Percentiles rank a stretch among this genome's conserved stretches.
Conservation (phyloP, 2,797 vertebrate species). For the Onychomys arenicola region DNA sequence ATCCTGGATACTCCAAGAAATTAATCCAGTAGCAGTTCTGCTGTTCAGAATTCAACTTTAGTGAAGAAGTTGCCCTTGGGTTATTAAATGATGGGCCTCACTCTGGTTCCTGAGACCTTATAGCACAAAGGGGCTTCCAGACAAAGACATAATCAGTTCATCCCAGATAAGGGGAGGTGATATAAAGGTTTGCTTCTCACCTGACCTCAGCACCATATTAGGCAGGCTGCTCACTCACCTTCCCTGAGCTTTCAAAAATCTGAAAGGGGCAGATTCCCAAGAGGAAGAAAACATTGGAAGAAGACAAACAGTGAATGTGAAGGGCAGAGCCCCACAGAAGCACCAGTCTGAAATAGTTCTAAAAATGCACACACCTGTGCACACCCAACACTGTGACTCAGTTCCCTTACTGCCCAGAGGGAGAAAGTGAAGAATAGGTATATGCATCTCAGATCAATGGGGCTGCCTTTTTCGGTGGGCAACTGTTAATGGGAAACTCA, state of each 20-base stretch:
- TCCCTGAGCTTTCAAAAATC: neutral
- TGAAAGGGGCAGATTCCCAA: neutral
- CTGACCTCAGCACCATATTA: neutral
- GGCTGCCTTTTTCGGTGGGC: neutral
- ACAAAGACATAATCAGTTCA: neutral
- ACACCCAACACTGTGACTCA: neutral
- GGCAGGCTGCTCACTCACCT: neutral
- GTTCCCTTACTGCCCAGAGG: neutral
- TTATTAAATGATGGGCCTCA: slow-evolving; percentile 19
- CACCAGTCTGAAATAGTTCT: neutral
- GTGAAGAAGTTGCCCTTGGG: neutral
- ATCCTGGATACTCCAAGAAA: slow-evolving; percentile 28
- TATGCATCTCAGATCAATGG: neutral
- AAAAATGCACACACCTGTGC: neutral
- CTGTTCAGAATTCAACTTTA: slow-evolving; percentile 41
- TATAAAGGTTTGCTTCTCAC: neutral
- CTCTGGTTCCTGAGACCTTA: slow-evolving; percentile 17
- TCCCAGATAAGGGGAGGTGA: neutral
- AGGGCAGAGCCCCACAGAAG: neutral
- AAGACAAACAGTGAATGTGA: neutral
- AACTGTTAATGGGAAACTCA: neutral
- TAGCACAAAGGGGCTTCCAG: neutral
- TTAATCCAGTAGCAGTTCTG: slow-evolving; percentile 46
- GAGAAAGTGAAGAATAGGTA: neutral
- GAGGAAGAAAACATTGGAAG: slow-evolving; percentile 20